Conservation (phyloP, 2,113 vertebrate species). For the Elanus axillaris region DNA sequence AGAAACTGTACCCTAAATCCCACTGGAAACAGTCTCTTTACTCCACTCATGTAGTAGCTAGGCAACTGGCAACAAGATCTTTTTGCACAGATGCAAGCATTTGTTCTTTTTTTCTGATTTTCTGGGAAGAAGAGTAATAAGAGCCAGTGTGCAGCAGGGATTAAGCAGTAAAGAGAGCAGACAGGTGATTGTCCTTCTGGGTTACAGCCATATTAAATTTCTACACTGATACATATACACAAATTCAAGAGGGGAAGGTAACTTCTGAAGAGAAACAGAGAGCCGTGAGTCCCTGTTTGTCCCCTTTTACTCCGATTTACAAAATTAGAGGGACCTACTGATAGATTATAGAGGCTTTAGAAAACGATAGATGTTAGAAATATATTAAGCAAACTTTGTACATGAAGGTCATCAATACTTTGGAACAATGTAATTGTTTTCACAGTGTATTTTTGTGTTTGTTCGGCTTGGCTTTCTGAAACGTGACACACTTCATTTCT, state of each 20-base stretch:
- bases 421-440: neutral
- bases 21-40: neutral
- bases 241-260: neutral
- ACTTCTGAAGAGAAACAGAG: neutral
- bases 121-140: neutral
- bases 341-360: neutral
- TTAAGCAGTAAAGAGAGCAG: neutral
- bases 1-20: neutral
- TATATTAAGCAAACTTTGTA: neutral
- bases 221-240: neutral
- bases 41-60: conserved; percentile 7
- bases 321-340: neutral
- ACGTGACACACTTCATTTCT: neutral
- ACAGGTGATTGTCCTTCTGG: neutral
- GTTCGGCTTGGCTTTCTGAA: neutral
- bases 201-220: neutral
- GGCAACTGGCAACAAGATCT: neutral
- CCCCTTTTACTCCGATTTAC: neutral
- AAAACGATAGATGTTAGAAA: neutral
- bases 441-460: neutral
- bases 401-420: neutral
- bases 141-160: neutral
- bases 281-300: neutral
- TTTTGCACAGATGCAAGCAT: neutral
- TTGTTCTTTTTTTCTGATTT: neutral